Evolutionary conservation across 1,140 invertebrate species (phyloP), one percentile per base, ranked within the genome.

Genomic region (Pseudomyrmex pallidus): DNA sequence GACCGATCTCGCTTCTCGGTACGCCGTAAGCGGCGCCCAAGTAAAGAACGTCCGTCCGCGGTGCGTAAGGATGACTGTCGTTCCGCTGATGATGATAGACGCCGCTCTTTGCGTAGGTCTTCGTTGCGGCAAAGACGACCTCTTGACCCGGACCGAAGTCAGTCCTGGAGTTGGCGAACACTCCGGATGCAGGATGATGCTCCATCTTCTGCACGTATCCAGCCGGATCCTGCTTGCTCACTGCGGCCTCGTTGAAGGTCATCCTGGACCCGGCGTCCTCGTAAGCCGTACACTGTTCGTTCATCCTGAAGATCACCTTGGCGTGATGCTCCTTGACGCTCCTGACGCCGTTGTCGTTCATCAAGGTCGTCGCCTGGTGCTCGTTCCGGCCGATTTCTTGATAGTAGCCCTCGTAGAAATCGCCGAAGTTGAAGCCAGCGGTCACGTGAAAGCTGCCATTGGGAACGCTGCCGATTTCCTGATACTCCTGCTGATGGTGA

Each of bases 341-440:
- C 54, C 66, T 86, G 12, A 12, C 17, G 10, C 57, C 44, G 48
- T 63, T 86, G 7, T 50, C 17, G n/a, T 74, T 82, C 44, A 70
- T 20, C 35, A 35, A 35, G 35, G 35, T 35, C 2, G 46, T 22
- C 17, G 78, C n/a, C 10, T 77, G 83, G 5, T 87, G 78, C 1
- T 90, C 90, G 67, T 84, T 89, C 0, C 87, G 85, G 15, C 61
- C 83, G n/a, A 67, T 84, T 8, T 91, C 91, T 9, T 93, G 91
- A 50, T 92, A 87, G 77, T 92, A 93, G 5, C 91, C 92, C 56
- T 93, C 91, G 87, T 93, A 92, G 68, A 93, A 93, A 44, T 91
- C 92, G 64, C 86, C 85, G 64, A 93, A 92, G 54, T 91, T 93
- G 64, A 92, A 90, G 3, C 86, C 62, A 1, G 87, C 35, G 25